Percentiles rank a stretch among this genome's conserved stretches.
Evolutionary conservation across 2,888 invertebrate species (phyloP).

Genomic region (Lithophane leautieri): DNA sequence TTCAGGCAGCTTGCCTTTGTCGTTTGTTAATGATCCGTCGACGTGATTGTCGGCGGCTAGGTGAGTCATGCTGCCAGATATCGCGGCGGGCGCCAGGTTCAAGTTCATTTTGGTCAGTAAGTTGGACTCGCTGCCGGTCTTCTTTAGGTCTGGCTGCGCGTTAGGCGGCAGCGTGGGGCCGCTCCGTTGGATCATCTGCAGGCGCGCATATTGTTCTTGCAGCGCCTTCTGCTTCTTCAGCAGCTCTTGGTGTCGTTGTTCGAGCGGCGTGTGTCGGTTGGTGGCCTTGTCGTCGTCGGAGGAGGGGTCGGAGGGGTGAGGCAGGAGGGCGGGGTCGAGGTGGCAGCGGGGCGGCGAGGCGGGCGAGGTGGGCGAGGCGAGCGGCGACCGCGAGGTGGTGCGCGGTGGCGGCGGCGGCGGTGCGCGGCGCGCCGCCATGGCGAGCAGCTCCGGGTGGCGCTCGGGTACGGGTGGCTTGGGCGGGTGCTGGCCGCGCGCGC

Average conservation of each 20-base stretch:
- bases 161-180: conserved; percentile 92
- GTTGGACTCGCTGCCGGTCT: conserved; percentile 97
- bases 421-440: conserved; percentile 93
- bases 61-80: conserved; percentile 86
- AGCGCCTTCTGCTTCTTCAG: conserved; percentile 96
- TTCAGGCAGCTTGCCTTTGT: conserved; percentile 65
- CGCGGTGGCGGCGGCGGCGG: conserved; percentile 97
- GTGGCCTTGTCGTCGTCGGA: conserved; percentile 74
- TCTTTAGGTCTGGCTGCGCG: conserved; percentile 93
- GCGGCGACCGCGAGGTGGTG: conserved; percentile 96
- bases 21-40: conserved; percentile 57
- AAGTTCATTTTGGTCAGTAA: conserved; percentile 95
- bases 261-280: conserved; percentile 93
- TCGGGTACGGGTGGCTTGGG: conserved; percentile 96
- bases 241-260: conserved; percentile 96
- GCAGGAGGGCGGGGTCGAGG: conserved; percentile 68
- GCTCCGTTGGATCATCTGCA: conserved; percentile 96
- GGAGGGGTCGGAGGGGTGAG: conserved; percentile 80
- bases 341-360: conserved; percentile 90
- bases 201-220: conserved; percentile 97
- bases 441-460: conserved; percentile 94
- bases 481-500: conserved; percentile 90
- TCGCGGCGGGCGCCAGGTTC: conserved; percentile 89
- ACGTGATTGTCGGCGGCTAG: conserved; percentile 74
- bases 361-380: conserved; percentile 95